These are phyloP conservation scores for Nannoperca australis DNA, from an alignment of 2,797 vertebrate genomes.

Conservation along the genomic window DNA sequence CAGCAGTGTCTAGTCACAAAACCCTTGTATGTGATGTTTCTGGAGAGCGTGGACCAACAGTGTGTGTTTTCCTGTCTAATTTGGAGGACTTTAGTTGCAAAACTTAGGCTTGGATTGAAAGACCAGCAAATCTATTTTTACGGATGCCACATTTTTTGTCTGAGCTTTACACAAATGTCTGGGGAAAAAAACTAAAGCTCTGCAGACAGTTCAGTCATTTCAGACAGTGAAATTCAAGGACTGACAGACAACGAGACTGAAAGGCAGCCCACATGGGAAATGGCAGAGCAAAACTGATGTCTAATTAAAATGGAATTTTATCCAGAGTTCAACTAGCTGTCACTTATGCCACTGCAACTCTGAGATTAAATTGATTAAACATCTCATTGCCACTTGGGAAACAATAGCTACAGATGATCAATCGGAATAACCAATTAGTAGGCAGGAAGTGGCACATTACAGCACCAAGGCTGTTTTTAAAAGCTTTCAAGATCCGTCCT, in stretches of 20 bases:
- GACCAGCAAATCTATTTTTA: not conserved
- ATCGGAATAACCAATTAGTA: not conserved
- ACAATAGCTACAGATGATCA: not conserved
- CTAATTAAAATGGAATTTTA: slow-evolving; percentile 9
- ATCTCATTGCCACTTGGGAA: not conserved
- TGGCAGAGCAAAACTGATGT: not conserved
- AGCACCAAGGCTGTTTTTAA: not conserved
- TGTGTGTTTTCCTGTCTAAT: not conserved
- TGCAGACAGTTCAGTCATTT: not conserved
- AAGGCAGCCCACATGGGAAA: not conserved
- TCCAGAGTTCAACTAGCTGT: slow-evolving; percentile 3
- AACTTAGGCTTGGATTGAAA: not conserved
- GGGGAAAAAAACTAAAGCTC: not conserved
- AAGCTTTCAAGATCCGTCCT: not conserved
- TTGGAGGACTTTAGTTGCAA: not conserved
- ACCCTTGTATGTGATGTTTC: not conserved
- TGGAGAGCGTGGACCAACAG: not conserved
- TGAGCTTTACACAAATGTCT: not conserved
- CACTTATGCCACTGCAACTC: not conserved
- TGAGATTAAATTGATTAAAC: not conserved
- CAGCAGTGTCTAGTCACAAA: no score
- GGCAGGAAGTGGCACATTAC: not conserved
- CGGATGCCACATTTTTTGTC: not conserved
- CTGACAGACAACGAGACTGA: not conserved
- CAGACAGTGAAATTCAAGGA: not conserved